A percentile compares a stretch with the other conserved stretches of the same genome.
Evolutionary conservation across 2,888 invertebrate genomes (phyloP).

Genomic region (Capitulum mitella): DNA sequence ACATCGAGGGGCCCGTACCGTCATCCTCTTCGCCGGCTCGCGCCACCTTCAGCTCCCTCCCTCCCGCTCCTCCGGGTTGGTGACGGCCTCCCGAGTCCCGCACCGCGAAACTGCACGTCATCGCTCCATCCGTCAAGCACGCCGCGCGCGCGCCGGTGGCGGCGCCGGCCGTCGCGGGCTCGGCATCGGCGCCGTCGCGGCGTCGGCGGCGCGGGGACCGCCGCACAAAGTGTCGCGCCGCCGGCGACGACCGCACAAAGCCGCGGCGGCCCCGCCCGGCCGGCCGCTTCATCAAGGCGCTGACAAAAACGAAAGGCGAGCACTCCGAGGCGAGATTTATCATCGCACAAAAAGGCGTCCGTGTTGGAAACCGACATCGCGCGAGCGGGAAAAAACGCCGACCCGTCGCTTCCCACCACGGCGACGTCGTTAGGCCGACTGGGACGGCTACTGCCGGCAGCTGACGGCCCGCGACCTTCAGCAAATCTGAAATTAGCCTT

Average conservation of each 20-base stretch:
- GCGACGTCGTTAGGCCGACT: neutral
- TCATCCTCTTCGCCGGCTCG: neutral
- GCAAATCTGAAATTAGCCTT: neutral
- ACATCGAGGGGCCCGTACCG: neutral
- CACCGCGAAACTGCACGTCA: neutral
- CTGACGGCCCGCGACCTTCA: neutral
- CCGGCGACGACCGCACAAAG: neutral
- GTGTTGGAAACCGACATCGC: neutral
- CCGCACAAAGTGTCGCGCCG: neutral
- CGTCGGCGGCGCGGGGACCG: no score
- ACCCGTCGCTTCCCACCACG: neutral
- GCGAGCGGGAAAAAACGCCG: neutral
- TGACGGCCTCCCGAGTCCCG: no score
- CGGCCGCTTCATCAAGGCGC: neutral
- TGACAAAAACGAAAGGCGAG: neutral
- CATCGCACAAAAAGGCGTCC: neutral
- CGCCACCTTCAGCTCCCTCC: neutral
- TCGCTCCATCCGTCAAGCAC: neutral
- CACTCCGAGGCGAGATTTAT: conserved; percentile 3
- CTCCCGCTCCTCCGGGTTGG: neutral
- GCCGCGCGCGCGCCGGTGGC: neutral
- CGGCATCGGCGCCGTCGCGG: no score
- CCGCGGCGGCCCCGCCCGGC: neutral
- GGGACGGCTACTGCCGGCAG: neutral
- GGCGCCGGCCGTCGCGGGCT: no score